phyloP scores from a whole-genome alignment of 2,113 vertebrate genomes.

The Tetrao urogallus region DNA sequence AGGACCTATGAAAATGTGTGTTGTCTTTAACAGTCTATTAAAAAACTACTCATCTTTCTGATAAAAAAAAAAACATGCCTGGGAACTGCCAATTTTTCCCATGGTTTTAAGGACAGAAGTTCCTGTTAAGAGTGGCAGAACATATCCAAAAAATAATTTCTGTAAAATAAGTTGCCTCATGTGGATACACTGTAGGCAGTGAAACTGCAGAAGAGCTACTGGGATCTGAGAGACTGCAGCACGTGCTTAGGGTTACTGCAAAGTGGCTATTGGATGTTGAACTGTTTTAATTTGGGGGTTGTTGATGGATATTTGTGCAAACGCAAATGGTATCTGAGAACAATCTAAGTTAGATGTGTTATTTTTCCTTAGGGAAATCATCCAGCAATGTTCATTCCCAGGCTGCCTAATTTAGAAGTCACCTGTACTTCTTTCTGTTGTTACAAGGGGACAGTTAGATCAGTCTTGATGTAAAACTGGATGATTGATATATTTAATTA shows the following conservation, averaged over 20 bases:
- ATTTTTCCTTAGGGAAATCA: background rate
- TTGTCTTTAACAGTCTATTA: background rate
- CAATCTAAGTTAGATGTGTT: background rate
- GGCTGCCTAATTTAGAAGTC: background rate
- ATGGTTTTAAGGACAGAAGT: background rate
- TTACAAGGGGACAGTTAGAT: background rate
- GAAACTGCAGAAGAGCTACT: background rate
- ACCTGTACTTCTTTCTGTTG: accelerated
- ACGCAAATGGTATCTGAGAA: background rate
- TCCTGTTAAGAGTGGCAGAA: background rate
- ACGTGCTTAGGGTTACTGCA: background rate
- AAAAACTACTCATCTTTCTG: background rate
- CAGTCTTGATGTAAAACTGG: background rate
- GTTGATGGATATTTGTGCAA: background rate
- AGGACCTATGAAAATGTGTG: background rate
- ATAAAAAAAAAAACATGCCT: background rate
- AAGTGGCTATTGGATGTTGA: background rate
- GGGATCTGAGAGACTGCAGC: background rate
- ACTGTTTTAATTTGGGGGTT: background rate
- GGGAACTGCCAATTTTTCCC: background rate
- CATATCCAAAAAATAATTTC: background rate
- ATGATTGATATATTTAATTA: background rate
- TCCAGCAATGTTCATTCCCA: background rate
- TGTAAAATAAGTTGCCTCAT: background rate
- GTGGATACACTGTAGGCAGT: background rate